Conservation (phyloP, 2,797 vertebrate genomes). For the Chloroceryle inda region DNA sequence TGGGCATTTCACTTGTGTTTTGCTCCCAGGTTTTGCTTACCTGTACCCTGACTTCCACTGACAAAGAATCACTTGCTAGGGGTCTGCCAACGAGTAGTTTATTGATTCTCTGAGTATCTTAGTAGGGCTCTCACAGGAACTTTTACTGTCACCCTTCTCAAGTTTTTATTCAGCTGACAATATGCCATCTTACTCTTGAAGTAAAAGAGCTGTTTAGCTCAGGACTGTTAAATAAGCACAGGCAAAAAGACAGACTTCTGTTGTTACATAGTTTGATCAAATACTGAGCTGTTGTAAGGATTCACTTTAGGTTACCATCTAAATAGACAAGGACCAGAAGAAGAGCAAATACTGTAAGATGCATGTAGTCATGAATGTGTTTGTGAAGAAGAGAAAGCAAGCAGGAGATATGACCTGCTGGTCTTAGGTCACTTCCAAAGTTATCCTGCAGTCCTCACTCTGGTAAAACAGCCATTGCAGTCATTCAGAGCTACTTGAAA, state of each 20-base stretch:
- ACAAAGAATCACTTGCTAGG: constrained; percentile 13
- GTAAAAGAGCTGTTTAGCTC: constrained; percentile 58
- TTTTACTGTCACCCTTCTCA: constrained; percentile 33
- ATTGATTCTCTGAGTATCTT: background rate
- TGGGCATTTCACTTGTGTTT: background rate
- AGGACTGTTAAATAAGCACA: constrained; percentile 28
- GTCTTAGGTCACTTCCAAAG: background rate
- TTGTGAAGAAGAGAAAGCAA: background rate
- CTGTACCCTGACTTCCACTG: background rate
- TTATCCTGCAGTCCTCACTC: background rate
- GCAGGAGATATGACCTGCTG: background rate
- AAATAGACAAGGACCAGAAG: background rate
- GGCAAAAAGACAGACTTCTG: background rate
- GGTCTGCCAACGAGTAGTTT: background rate
- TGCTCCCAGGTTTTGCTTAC: constrained; percentile 30
- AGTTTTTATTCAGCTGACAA: constrained; percentile 42
- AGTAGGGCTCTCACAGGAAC: background rate
- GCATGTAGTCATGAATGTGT: background rate
- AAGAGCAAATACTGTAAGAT: background rate
- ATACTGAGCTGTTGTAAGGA: constrained; percentile 23
- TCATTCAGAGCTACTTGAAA: background rate
- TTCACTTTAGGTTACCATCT: constrained; percentile 4
- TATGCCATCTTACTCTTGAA: constrained; percentile 47
- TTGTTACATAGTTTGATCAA: constrained; percentile 6
- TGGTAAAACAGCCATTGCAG: background rate